These are phyloP conservation scores for Ochropacha duplaris DNA, from an alignment of 2,888 invertebrate genomes.

Conservation along the genomic window DNA sequence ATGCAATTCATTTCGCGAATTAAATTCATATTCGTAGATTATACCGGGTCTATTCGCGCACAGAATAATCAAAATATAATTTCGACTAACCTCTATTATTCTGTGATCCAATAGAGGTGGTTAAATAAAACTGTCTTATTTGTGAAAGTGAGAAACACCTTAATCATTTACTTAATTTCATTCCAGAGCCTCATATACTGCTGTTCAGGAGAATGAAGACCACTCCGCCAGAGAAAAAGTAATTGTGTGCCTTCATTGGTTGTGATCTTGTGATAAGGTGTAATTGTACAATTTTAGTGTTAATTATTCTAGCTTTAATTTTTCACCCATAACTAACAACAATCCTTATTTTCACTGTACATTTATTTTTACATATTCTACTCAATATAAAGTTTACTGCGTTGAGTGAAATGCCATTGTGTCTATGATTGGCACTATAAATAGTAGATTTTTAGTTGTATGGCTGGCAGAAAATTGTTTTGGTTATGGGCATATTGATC, in stretches of 20 bases:
- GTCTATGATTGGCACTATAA: neutral
- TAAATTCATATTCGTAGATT: no score
- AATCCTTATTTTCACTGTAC: constrained; percentile 13
- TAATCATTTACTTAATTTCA: neutral
- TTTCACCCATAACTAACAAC: constrained; percentile 48
- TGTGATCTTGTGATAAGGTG: constrained; percentile 22
- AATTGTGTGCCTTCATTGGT: constrained; percentile 17
- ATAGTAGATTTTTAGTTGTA: constrained; percentile 10
- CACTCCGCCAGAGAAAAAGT: constrained; percentile 70
- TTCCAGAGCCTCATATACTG: constrained; percentile 93
- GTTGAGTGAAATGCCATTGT: neutral
- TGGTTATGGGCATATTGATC: constrained; percentile 50
- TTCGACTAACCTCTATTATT: no score
- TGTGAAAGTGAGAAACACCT: constrained; percentile 5
- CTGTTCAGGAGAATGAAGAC: constrained; percentile 91
- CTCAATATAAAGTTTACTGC: no score
- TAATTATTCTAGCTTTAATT: constrained; percentile 44
- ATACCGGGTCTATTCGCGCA: no score
- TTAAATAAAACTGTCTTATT: no score
- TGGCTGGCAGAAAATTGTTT: constrained; percentile 22
- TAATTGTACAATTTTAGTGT: constrained; percentile 57
- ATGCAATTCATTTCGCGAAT: no score
- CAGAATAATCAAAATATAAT: no score
- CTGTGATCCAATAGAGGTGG: no score
- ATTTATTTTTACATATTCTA: no score